Evolutionary conservation across 1,140 invertebrate genomes (phyloP), one percentile per base, ranked within the genome.

Genomic region (Eubasilissa regina): DNA sequence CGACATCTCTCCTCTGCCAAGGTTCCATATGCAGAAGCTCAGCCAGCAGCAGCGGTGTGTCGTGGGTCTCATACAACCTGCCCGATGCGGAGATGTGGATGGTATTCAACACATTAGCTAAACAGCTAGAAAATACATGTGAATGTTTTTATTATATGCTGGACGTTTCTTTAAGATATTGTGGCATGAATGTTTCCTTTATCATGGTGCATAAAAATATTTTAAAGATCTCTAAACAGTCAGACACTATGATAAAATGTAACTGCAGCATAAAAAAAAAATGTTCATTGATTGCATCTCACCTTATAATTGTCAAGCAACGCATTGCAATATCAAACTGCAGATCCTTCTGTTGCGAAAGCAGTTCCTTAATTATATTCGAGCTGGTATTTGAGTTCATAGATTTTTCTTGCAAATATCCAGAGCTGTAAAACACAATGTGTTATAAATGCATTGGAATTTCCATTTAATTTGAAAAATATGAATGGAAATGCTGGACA

Each of bases 261-360:
- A n/a, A n/a, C n/a, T n/a, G n/a, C n/a, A n/a, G n/a, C n/a, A n/a
- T n/a, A n/a, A n/a, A n/a, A n/a, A n/a, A n/a, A n/a, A n/a, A n/a
- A n/a, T 70, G 47, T 9, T 48, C 7, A 48, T 8, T 13, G 11
- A 51, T 15, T 15, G 35, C 3, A 12, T 78, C 83, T 85, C 90
- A 94, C 85, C 93, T 88, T 21, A 95, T 85, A 82, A 95, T 93
- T 0, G 93, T 92, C 47, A 95, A 90, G 68, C 91, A 93, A 75
- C 93, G 90, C 84, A 95, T 91, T 12, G 92, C 92, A 83, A 94
- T 93, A 80, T 94, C 93, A 84, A 94, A 94, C 77, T 91, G 90
- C 4, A 95, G 86, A 85, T 93, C 90, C 3, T 87, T 86, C 83
- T 92, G 91, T 82, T 94, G 94, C 19, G 91, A 86, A 21, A 90